Percentiles rank a stretch among this genome's conserved stretches.
phyloP scores from a whole-genome alignment of 2,797 vertebrate species.

The Acanthornis magna region DNA sequence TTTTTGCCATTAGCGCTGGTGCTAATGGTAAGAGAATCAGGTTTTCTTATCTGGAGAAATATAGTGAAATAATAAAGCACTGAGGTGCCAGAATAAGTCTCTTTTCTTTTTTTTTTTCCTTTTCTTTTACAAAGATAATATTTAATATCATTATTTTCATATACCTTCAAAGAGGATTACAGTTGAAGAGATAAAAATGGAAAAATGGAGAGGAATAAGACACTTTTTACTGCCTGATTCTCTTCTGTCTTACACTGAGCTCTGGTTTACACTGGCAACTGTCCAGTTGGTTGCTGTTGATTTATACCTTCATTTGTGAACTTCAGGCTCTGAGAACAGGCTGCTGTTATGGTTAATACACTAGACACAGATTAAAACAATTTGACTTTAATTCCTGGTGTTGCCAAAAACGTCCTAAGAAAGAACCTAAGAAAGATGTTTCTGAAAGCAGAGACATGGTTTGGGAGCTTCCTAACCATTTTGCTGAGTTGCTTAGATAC shows the following conservation, averaged over 20 bases:
- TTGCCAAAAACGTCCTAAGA: neutral
- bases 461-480: neutral
- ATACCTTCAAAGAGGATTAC: neutral
- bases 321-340: neutral
- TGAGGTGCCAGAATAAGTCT: neutral
- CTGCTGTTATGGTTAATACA: neutral
- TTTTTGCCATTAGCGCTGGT: neutral
- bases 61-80: neutral
- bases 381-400: neutral
- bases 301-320: conserved; percentile 38
- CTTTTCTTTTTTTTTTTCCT: neutral
- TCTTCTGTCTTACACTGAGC: neutral
- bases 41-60: conserved; percentile 8
- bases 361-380: neutral
- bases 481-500: neutral
- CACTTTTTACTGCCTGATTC: neutral
- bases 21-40: neutral
- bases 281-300: conserved; percentile 16
- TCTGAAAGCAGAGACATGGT: neutral
- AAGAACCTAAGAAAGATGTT: neutral
- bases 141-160: neutral
- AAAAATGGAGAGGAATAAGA: neutral
- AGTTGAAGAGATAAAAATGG: neutral
- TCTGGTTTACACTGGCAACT: conserved; percentile 17
- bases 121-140: neutral